Conservation (phyloP, 2,113 vertebrate species). For the Brienomyrus longianalis region DNA sequence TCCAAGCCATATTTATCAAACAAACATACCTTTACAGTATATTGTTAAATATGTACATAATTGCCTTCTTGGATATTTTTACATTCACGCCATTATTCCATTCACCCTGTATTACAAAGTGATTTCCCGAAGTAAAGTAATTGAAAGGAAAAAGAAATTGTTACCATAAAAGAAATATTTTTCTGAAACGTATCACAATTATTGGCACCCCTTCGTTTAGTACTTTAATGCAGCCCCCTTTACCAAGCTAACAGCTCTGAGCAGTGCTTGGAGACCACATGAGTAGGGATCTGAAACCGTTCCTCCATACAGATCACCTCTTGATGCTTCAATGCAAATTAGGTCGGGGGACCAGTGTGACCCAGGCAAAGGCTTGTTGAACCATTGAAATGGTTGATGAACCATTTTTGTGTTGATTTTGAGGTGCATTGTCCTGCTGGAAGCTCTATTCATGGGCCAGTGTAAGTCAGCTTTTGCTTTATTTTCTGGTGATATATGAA, state of each 20-base stretch:
- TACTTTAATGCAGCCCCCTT: neutral
- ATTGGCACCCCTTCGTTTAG: neutral
- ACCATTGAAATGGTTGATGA: neutral
- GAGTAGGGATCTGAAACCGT: neutral
- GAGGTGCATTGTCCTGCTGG: neutral
- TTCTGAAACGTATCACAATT: neutral
- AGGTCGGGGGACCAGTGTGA: no score
- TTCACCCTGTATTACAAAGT: neutral
- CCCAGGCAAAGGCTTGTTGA: neutral
- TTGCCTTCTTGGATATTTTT: neutral
- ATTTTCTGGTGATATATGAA: neutral
- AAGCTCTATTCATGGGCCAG: neutral
- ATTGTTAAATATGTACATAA: neutral
- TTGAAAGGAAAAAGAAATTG: neutral
- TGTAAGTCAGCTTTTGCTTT: neutral
- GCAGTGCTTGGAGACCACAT: neutral
- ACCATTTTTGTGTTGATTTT: neutral
- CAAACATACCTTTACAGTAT: neutral
- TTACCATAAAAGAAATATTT: neutral
- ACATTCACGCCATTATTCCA: neutral
- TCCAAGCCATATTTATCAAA: neutral
- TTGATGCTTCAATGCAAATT: neutral
- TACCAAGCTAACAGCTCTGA: neutral
- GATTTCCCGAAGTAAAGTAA: neutral
- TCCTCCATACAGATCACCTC: neutral